Evolutionary conservation across 2,888 invertebrate species (phyloP), one percentile per base, ranked within the genome.

Genomic region (Perdita meconis): DNA sequence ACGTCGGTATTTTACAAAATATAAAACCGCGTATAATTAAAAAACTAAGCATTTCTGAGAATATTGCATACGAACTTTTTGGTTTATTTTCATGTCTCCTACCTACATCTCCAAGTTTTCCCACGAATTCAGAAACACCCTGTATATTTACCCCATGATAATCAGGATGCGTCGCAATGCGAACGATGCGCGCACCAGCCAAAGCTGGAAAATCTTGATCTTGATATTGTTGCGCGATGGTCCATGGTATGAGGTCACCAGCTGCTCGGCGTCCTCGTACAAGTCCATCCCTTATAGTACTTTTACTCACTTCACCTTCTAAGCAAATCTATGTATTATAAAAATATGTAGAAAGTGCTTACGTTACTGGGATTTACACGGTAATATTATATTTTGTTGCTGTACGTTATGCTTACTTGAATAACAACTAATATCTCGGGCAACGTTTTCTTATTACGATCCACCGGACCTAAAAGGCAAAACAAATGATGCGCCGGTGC

Each of bases 171-270:
- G 99, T 99, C 5, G 99, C 99, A 82, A 99, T 98, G 81, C 99
- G 94, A 0, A 99, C 98, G 78, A 99, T 94, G 78, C 99, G 94
- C 0, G 97, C 98, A 0, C 99, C 99, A 38, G 95, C 94, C 0
- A 99, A 93, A 68, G 96, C 95, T 0, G 98, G 98, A 92, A 99
- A 99, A 91, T 98, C 97, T 76, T 95, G 94, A 92, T 99, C 99
- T 65, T 98, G 97, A 93, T 96, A 98, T 92, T 99, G 98, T 89
- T 99, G 99, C 4, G 98, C 97, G 2, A 99, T 94, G 66, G 98
- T 99, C 99, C 99, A 99, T 0, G 99, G 99, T 84, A 99, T 98
- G 12, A 99, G 94, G 93, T 99, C 99, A 0, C 99, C 99, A 5
- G 98, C 96, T 0, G 98, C 98, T 87, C 97, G 95, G 87, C 96